Base-by-base conservation (phyloP, 2,113 vertebrate genomes). In the Pantherophis guttatus region DNA sequence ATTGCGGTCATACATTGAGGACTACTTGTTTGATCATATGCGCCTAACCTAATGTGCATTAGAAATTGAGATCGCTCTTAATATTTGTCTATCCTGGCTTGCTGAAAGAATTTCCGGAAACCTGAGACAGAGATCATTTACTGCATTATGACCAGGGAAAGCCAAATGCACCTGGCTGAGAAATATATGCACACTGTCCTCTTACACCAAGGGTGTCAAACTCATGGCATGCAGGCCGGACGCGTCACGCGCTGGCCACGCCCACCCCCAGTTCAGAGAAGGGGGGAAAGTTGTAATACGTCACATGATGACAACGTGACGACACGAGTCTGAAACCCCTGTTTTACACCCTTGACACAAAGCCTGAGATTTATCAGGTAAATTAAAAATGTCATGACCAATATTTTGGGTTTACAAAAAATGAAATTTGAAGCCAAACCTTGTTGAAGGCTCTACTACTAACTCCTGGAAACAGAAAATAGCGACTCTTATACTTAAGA, bases 171-270 rank as follows among this genome's bases (percentile, higher is more conserved):
- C 4, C 65, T n/a, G 65, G 29, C 29, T 15, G 29, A 70, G 29
- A 70, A n/a, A 70, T 70, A 33, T 70, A 70, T n/a, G 1, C 5
- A 70, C 29, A 7, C 29, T 70, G 65, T n/a, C 65, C 12, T 70
- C 65, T 70, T 70, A 33, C 29, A 29, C 62, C 17, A 57, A 5
- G 55, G 17, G 5, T 57, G 55, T 21, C 55, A 57, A 57, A 57
- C 55, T 57, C 5, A 1, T 5, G 1, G 17, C 55, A 1, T 5
- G 5, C 17, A 3, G 17, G 55, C 17, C 5, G 5, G 17, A 57
- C 21, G 15, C 0, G 1, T 55, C 54, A 55, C 1, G 4, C 1
- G 15, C 3, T 17, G 5, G 55, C 55, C 55, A 57, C 0, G 17
- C 55, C 55, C 17, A 57, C 19, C 55, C 5, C 17, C 17, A 1